A percentile compares a stretch with the other conserved stretches of the same genome.
These are phyloP conservation scores for Lineus longissimus DNA, from an alignment of 1,140 invertebrate species.

Conservation along the genomic window DNA sequence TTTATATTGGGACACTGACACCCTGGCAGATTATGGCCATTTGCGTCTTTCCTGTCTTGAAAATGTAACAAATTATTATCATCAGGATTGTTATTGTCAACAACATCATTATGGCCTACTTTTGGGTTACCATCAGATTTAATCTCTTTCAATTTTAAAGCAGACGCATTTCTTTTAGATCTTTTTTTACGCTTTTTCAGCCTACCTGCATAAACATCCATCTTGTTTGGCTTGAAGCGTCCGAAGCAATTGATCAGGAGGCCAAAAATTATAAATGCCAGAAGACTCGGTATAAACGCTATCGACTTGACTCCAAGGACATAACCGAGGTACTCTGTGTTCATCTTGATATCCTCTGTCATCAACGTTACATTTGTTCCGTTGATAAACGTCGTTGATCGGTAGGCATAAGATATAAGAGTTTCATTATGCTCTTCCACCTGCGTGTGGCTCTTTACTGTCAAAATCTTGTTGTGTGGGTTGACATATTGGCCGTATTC, in stretches of 20 bases:
- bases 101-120: too few relatives aligned
- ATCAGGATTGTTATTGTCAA: too few relatives aligned
- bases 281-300: constrained; percentile 55
- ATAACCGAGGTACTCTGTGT: constrained; percentile 57
- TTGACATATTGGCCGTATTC: constrained; percentile 59
- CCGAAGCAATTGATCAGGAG: constrained; percentile 56
- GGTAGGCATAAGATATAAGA: constrained; percentile 50
- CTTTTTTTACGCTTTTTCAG: constrained; percentile 37
- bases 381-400: constrained; percentile 50
- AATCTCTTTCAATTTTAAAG: too few relatives aligned
- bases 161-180: too few relatives aligned
- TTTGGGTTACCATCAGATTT: too few relatives aligned
- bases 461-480: constrained; percentile 53
- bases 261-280: constrained; percentile 54
- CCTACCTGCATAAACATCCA: constrained; percentile 45
- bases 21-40: too few relatives aligned
- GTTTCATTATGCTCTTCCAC: constrained; percentile 47
- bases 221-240: constrained; percentile 51
- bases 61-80: too few relatives aligned
- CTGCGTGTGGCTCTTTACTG: constrained; percentile 50
- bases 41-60: too few relatives aligned
- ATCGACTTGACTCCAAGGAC: constrained; percentile 52
- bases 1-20: too few relatives aligned
- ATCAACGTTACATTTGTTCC: constrained; percentile 48
- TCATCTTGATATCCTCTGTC: constrained; percentile 56